These are phyloP conservation scores for Ceratina calcarata DNA, from an alignment of 1,140 invertebrate genomes.

Conservation along the genomic window DNA sequence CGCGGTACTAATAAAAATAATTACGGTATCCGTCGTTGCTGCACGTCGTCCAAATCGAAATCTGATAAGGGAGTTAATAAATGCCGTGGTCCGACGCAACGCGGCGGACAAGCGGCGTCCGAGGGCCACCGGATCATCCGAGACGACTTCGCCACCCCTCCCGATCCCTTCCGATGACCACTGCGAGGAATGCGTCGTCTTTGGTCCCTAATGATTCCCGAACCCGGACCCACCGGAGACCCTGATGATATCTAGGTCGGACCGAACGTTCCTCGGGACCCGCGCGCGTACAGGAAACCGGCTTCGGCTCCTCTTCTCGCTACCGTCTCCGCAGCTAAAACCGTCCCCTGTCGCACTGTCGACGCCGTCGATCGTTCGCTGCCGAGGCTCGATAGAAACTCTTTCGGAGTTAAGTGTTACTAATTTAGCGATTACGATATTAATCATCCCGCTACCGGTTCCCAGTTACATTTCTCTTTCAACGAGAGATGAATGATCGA, in stretches of 20 bases:
- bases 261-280: slow-evolving; percentile 45
- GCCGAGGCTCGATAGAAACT: slow-evolving; percentile 32
- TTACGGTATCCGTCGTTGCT: slow-evolving; percentile 63
- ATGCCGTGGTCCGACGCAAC: slow-evolving; percentile 50
- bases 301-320: slow-evolving; percentile 5
- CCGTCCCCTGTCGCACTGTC: slow-evolving; percentile 27
- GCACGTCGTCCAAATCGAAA: slow-evolving; percentile 59
- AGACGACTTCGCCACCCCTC: slow-evolving; percentile 18
- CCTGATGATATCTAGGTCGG: slow-evolving; percentile 63
- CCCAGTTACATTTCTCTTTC: background rate
- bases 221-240: slow-evolving; percentile 57
- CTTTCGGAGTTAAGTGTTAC: slow-evolving; percentile 55
- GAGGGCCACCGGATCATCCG: slow-evolving; percentile 58
- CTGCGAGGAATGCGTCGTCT: slow-evolving; percentile 61
- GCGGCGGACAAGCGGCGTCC: slow-evolving; percentile 40
- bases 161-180: slow-evolving; percentile 17
- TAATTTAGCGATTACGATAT: slow-evolving; percentile 49
- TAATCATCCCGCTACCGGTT: slow-evolving; percentile 35
- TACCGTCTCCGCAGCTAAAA: slow-evolving; percentile 36
- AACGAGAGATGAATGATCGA: slow-evolving; percentile 29
- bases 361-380: slow-evolving; percentile 32
- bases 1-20: slow-evolving; percentile 67
- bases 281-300: background rate
- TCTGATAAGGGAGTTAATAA: slow-evolving; percentile 68
- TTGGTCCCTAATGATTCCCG: slow-evolving; percentile 63